These are phyloP conservation scores for Fulmarus glacialis DNA, from an alignment of 2,113 vertebrate genomes.

Conservation along the genomic window DNA sequence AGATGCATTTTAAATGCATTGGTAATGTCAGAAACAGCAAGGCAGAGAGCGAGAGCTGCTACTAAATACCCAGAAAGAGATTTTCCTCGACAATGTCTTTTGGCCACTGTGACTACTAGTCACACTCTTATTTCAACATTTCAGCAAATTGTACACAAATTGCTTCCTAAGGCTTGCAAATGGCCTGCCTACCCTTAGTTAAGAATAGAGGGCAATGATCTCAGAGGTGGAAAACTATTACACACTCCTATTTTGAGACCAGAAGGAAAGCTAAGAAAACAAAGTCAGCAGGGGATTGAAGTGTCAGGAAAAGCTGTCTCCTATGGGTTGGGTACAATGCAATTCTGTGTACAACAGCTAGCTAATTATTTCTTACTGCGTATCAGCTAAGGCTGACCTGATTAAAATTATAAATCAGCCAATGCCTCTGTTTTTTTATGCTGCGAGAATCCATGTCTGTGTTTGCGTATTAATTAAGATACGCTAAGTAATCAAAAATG, in stretches of 20 bases:
- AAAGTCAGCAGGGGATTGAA: conserved; percentile 19
- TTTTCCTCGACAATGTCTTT: neutral
- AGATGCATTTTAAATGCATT: neutral
- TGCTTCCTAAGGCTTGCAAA: neutral
- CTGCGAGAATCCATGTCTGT: neutral
- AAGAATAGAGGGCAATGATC: neutral
- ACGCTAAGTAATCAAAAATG: conserved; percentile 22
- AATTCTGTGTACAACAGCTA: conserved; percentile 31
- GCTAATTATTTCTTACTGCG: conserved; percentile 61
- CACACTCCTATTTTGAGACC: neutral
- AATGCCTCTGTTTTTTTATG: conserved; percentile 32
- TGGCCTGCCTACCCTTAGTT: neutral
- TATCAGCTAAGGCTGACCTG: conserved; percentile 56
- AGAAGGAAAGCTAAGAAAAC: conserved; percentile 22
- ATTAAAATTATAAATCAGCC: conserved; percentile 72
- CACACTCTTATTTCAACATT: neutral
- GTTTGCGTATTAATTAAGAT: conserved; percentile 53
- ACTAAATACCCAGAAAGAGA: neutral
- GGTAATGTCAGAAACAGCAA: neutral
- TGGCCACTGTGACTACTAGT: neutral
- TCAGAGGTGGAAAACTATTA: neutral
- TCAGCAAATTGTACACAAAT: neutral
- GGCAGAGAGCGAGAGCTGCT: neutral
- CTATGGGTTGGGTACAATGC: neutral
- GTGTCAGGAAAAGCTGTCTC: conserved; percentile 22